phyloP scores from a whole-genome alignment of 2,113 vertebrate species.

The Bos javanicus region DNA sequence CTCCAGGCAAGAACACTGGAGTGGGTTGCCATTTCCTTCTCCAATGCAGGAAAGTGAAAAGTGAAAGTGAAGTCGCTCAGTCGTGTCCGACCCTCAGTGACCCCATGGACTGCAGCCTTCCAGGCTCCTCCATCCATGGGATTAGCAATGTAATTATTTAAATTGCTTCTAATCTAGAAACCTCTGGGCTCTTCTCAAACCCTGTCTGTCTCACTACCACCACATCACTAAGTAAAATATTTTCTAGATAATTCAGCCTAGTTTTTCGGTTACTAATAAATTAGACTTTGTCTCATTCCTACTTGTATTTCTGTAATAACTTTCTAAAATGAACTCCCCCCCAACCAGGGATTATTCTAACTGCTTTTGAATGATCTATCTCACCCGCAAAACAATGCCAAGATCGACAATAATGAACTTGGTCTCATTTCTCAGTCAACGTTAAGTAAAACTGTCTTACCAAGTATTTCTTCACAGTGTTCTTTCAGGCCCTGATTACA shows the following conservation, averaged over 20 bases:
- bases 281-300: neutral
- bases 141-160: neutral
- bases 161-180: neutral
- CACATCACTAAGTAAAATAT: neutral
- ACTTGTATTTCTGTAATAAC: neutral
- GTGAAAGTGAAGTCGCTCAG: too few species aligned
- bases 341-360: neutral
- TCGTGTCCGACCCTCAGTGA: too few species aligned
- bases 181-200: neutral
- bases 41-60: too few species aligned
- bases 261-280: neutral
- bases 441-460: neutral
- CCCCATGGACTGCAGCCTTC: too few species aligned
- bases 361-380: neutral
- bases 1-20: too few species aligned
- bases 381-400: neutral
- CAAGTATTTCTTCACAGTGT: neutral
- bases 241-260: neutral
- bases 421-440: neutral
- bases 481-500: neutral
- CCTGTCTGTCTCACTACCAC: neutral
- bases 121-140: too few species aligned
- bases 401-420: neutral
- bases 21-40: too few species aligned
- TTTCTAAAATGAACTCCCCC: neutral